phyloP scores from a whole-genome alignment of 2,888 invertebrate species.

The Sinhomidia bicolor region DNA sequence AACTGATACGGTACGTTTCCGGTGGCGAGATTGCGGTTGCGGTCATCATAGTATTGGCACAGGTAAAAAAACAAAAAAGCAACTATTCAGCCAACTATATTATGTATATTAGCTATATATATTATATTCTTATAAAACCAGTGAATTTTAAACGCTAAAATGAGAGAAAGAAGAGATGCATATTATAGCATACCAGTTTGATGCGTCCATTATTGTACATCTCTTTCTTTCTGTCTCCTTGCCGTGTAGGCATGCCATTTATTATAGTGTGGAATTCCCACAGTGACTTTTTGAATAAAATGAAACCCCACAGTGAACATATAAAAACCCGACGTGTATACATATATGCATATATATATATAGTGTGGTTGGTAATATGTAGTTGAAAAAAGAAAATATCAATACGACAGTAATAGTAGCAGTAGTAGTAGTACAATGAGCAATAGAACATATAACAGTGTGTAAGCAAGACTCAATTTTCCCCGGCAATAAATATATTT shows the following conservation, averaged over 20 bases:
- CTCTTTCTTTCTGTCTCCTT: neutral
- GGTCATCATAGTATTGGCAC: constrained; percentile 76
- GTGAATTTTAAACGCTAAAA: neutral
- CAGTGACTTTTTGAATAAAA: constrained; percentile 50
- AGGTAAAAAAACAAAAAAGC: constrained; percentile 76
- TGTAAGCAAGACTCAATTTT: constrained; percentile 32
- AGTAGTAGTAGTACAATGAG: neutral
- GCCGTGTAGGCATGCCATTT: constrained; percentile 9
- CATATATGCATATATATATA: too few relatives aligned
- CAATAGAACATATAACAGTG: too few relatives aligned
- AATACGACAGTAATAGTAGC: too few relatives aligned
- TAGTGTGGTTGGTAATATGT: too few relatives aligned
- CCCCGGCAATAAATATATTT: constrained; percentile 54
- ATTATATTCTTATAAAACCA: too few relatives aligned
- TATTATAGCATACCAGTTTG: too few relatives aligned
- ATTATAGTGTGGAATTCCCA: constrained; percentile 39
- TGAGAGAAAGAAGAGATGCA: neutral
- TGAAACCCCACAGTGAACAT: constrained; percentile 46
- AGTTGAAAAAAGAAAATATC: too few relatives aligned
- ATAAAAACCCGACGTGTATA: neutral
- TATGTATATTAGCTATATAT: too few relatives aligned
- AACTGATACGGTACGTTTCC: constrained; percentile 75
- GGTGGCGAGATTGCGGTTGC: constrained; percentile 75
- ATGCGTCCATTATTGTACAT: too few relatives aligned
- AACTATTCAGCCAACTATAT: neutral